These are phyloP conservation scores for Leptopilina drosophilae DNA, from an alignment of 2,888 invertebrate genomes.

Conservation along the genomic window DNA sequence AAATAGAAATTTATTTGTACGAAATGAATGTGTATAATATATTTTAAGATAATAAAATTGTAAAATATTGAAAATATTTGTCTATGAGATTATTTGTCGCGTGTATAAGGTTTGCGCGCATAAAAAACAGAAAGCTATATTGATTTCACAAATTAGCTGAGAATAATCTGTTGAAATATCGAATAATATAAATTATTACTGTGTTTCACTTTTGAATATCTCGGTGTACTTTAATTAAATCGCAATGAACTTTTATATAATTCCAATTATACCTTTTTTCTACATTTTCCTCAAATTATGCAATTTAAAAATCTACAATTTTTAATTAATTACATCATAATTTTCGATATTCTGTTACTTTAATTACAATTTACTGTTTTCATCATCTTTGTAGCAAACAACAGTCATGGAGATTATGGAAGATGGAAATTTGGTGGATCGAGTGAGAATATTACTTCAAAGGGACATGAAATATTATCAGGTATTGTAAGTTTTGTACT, in stretches of 20 bases:
- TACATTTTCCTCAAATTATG: too few species aligned
- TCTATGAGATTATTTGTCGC: not conserved
- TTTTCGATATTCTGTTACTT: too few species aligned
- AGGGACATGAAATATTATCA: constrained; percentile 91
- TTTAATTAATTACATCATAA: too few species aligned
- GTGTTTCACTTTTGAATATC: too few species aligned
- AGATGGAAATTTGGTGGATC: constrained; percentile 93
- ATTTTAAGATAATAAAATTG: not conserved
- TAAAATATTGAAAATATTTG: not conserved
- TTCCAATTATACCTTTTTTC: too few species aligned
- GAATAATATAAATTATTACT: too few species aligned
- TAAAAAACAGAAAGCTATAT: too few species aligned
- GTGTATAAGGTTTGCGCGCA: too few species aligned
- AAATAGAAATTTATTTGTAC: constrained; percentile 1
- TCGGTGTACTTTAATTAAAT: too few species aligned
- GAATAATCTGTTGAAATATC: too few species aligned
- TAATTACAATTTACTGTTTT: not conserved
- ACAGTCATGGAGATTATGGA: constrained; percentile 89
- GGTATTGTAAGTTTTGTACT: constrained; percentile 76
- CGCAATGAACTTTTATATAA: too few species aligned
- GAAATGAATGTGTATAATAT: not conserved
- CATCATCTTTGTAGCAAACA: not conserved
- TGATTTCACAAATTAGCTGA: too few species aligned
- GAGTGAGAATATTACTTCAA: constrained; percentile 88
- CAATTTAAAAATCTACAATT: not conserved